Evolutionary conservation across 2,113 vertebrate genomes (phyloP).

Genomic region (Podarcis muralis): DNA sequence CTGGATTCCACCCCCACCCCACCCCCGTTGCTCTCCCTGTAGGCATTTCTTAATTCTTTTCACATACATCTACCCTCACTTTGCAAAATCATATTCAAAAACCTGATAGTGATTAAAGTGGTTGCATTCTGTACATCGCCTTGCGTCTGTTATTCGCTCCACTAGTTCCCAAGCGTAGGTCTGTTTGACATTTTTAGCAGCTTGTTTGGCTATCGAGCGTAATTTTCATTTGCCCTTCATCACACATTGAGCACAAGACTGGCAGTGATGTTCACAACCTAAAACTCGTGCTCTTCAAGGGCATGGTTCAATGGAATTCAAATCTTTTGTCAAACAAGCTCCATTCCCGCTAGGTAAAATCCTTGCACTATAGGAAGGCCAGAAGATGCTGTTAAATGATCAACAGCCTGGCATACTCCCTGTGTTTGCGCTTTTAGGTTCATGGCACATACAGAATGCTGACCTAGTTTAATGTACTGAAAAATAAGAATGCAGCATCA

Average conservation of each 20-base stretch:
- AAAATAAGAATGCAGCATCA: not conserved
- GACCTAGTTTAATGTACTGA: not conserved
- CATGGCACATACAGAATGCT: not conserved
- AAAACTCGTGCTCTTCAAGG: slow-evolving; percentile 13
- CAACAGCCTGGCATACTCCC: slow-evolving; percentile 42
- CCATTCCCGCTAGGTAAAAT: slow-evolving; percentile 27
- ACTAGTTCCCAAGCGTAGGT: slow-evolving; percentile 21
- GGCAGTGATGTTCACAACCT: slow-evolving; percentile 41
- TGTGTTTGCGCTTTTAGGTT: slow-evolving; percentile 25
- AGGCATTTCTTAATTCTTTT: not conserved
- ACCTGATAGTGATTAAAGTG: not conserved
- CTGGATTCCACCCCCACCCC: not conserved
- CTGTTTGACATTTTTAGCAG: slow-evolving; percentile 38
- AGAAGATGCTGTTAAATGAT: slow-evolving; percentile 40
- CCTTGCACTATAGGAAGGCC: slow-evolving; percentile 21
- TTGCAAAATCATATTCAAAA: slow-evolving; percentile 14
- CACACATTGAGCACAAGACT: slow-evolving; percentile 21
- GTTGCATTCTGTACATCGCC: slow-evolving; percentile 8
- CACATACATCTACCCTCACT: not conserved
- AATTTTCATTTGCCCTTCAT: slow-evolving; percentile 42
- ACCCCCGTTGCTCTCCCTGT: not conserved
- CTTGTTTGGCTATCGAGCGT: slow-evolving; percentile 31
- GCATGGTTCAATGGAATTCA: slow-evolving; percentile 42
- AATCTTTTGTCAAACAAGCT: not conserved
- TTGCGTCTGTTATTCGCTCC: slow-evolving; percentile 24